Percentiles rank a stretch among this genome's conserved stretches.
These are phyloP conservation scores for Andrena hattorfiana DNA, from an alignment of 2,888 invertebrate species.

Conservation along the genomic window DNA sequence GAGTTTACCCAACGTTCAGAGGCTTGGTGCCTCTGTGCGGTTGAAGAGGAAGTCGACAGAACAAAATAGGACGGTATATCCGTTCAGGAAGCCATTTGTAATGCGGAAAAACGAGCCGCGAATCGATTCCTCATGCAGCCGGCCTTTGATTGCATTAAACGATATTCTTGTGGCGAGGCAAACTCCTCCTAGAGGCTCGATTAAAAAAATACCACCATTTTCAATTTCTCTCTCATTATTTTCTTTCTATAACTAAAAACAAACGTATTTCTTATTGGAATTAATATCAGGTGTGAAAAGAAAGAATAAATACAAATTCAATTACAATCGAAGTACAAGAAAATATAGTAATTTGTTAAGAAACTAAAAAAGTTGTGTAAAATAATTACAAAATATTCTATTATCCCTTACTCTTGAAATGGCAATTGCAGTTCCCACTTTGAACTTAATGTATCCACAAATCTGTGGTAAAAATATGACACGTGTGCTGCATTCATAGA, in stretches of 20 bases:
- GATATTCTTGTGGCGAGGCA: slow-evolving; percentile 23
- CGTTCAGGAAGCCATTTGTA: slow-evolving; percentile 42
- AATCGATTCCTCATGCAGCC: slow-evolving; percentile 39
- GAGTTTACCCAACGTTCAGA: slow-evolving; percentile 49
- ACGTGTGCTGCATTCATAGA: too few relatives aligned
- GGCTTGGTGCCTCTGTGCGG: not conserved
- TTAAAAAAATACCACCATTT: slow-evolving; percentile 11
- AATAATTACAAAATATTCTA: too few relatives aligned
- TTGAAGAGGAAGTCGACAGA: slow-evolving; percentile 43
- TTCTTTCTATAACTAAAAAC: not conserved
- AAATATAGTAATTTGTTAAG: too few relatives aligned
- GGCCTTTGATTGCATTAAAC: slow-evolving; percentile 32
- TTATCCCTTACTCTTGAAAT: too few relatives aligned
- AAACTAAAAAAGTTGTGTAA: too few relatives aligned
- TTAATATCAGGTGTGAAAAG: too few relatives aligned
- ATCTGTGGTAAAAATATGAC: too few relatives aligned
- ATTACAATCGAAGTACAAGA: too few relatives aligned
- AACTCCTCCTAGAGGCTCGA: not conserved
- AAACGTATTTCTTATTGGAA: not conserved
- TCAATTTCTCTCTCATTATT: not conserved
- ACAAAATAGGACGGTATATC: slow-evolving; percentile 57
- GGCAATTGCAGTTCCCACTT: too few relatives aligned
- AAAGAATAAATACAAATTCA: too few relatives aligned
- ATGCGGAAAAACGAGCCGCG: slow-evolving; percentile 49
- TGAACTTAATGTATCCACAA: too few relatives aligned